Evolutionary conservation across 1,140 invertebrate genomes (phyloP), one percentile per base, ranked within the genome.

Genomic region (Melipona quadrifasciata): DNA sequence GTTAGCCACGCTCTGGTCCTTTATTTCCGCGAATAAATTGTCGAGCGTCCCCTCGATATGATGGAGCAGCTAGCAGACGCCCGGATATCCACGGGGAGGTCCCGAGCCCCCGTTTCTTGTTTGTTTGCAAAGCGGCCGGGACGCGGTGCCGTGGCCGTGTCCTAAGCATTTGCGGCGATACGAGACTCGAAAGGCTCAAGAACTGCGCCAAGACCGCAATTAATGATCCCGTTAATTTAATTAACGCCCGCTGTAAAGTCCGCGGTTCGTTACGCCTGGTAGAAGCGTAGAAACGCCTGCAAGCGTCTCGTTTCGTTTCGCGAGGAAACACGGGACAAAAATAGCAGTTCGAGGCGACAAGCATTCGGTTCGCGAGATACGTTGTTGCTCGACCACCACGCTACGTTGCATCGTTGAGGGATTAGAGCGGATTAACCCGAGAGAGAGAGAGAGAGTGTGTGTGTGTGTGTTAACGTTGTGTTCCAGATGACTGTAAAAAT

Each of bases 181-280:
- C 73, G 27, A 64, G 27, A 77, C 75, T 55, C 24, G 72, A 17
- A 65, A 53, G 58, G 71, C 58, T 85, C n/a, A 21, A 75, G 83
- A 39, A 71, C 57, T 31, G 17, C 58, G 75, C 77, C 39, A 79
- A 67, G 21, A 39, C 87, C 79, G 47, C 80, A 80, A 89, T 89
- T 89, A 89, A 86, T 77, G 88, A 89, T 89, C 84, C 80, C 68
- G 87, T 86, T 89, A 89, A 89, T 89, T 89, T 80, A 89, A 89
- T 89, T 89, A 89, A 89, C 86, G 84, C 47, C 65, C 55, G 17
- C 55, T 47, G 31, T 86, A 86, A 89, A 86, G 82, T 82, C 67
- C 72, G 51, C 80, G 34, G 68, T 64, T 61, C 39, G 82, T 85
- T 88, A 82, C 55, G 34, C 47, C 67, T 19, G 24, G n/a, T 57